Percentiles rank a stretch among this genome's conserved stretches.
Evolutionary conservation across 2,797 vertebrate genomes (phyloP).

Genomic region (Amazonetta brasiliensis): DNA sequence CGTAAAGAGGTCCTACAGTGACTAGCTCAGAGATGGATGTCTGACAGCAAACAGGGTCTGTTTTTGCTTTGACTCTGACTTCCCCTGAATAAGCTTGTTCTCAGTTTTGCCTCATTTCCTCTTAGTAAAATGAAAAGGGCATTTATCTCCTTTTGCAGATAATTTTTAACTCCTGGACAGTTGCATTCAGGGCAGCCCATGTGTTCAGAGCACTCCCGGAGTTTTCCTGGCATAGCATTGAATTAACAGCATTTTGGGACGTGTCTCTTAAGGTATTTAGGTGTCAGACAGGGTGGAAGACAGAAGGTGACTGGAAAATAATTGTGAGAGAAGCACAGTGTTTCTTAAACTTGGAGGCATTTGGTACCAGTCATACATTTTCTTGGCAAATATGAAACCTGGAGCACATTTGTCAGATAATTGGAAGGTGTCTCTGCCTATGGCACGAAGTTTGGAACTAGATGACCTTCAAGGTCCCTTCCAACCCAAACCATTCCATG

Average conservation of each 20-base stretch:
- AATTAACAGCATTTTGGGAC: background rate
- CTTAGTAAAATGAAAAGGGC: background rate
- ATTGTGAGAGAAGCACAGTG: background rate
- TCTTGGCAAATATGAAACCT: background rate
- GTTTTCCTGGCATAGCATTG: background rate
- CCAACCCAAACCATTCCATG: too few species aligned
- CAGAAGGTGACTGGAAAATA: background rate
- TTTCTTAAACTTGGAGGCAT: background rate
- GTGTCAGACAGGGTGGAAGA: background rate
- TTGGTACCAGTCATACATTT: background rate
- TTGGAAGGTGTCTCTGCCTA: too few species aligned
- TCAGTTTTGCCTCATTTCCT: background rate
- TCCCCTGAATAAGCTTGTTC: background rate
- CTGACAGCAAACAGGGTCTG: background rate
- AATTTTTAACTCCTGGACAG: background rate
- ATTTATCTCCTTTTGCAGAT: background rate
- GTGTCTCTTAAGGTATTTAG: background rate
- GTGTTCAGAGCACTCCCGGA: background rate
- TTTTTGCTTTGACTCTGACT: background rate
- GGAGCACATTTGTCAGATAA: background rate
- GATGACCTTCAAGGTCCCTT: too few species aligned
- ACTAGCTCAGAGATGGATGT: background rate
- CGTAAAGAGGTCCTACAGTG: background rate
- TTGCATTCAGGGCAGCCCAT: background rate
- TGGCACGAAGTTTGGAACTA: too few species aligned